Percentiles rank a stretch among this genome's conserved stretches.
Evolutionary conservation across 2,888 invertebrate genomes (phyloP).

Genomic region (Lycia hirtaria): DNA sequence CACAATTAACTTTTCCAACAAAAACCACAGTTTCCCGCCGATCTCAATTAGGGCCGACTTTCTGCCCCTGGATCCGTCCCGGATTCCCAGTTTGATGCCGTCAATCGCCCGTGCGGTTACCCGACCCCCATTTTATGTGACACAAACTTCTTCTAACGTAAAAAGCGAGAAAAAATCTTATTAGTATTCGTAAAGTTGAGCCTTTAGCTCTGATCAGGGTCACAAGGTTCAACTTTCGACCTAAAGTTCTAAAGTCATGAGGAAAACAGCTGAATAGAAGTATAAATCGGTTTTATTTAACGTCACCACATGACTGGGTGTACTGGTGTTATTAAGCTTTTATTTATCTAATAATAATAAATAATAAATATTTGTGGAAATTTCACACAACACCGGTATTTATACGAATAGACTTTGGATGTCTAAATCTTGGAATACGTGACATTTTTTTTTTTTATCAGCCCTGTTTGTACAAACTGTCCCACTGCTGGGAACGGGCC

Average conservation of each 20-base stretch:
- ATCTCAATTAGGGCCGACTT: slow-evolving; percentile 30
- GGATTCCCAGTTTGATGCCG: slow-evolving; percentile 19
- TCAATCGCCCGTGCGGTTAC: slow-evolving; percentile 18
- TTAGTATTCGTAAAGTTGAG: slow-evolving; percentile 21
- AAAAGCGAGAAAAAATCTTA: slow-evolving; percentile 18
- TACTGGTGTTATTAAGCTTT: no score
- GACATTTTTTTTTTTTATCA: no score
- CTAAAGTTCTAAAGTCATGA: slow-evolving; percentile 3
- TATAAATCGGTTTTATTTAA: no score
- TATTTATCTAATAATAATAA: no score
- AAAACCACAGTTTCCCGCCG: slow-evolving; percentile 24
- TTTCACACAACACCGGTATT: no score
- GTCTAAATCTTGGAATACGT: no score
- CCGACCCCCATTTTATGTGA: slow-evolving; percentile 18
- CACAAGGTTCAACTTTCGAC: slow-evolving; percentile 14
- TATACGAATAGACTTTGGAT: no score
- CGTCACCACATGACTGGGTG: no score
- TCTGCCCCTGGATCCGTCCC: slow-evolving; percentile 13
- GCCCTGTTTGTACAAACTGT: no score
- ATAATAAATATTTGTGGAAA: no score
- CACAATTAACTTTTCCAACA: slow-evolving; percentile 27
- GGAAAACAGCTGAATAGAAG: slow-evolving; percentile 6
- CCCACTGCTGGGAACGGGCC: no score
- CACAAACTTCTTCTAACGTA: slow-evolving; percentile 17
- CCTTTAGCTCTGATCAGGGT: neutral